Conservation (phyloP, 1,140 invertebrate genomes). For the Penaeus vannamei region DNA sequence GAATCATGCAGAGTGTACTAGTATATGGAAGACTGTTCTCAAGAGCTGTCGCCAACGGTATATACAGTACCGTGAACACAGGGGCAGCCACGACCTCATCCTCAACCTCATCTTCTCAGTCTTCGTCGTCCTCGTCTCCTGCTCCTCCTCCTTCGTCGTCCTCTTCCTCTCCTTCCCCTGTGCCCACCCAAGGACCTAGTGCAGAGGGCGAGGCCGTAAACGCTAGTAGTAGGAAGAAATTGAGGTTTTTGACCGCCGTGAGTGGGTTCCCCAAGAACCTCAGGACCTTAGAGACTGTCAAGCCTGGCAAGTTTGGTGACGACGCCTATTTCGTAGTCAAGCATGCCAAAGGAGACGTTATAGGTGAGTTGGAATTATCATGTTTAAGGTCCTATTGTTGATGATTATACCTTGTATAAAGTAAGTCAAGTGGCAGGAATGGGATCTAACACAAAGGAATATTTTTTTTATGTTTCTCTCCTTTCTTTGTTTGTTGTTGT, state of each 20-base stretch:
- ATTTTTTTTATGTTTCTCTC: no score
- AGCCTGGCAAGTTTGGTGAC: conserved; percentile 66
- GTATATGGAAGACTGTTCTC: conserved; percentile 67
- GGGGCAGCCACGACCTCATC: conserved; percentile 26
- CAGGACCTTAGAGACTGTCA: conserved; percentile 58
- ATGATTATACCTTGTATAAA: no score
- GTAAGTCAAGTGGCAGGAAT: no score
- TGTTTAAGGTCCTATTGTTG: no score
- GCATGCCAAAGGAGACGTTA: conserved; percentile 65
- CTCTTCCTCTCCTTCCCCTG: not conserved
- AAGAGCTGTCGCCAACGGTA: conserved; percentile 65
- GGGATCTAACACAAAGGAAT: no score
- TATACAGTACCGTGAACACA: conserved; percentile 52
- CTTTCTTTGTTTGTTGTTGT: no score
- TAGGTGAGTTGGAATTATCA: conserved; percentile 59
- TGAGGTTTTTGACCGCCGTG: conserved; percentile 65
- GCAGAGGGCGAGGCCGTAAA: conserved; percentile 20
- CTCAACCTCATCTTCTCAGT: conserved; percentile 7
- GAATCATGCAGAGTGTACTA: conserved; percentile 67
- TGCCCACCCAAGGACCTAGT: not conserved
- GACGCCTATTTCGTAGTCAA: conserved; percentile 66
- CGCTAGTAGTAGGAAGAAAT: conserved; percentile 36
- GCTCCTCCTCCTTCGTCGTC: conserved; percentile 5
- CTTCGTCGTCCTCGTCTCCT: conserved; percentile 23
- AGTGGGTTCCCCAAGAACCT: conserved; percentile 66